These are phyloP conservation scores for Parotocinclus haroldoi DNA, from an alignment of 2,797 vertebrate species.

Conservation along the genomic window DNA sequence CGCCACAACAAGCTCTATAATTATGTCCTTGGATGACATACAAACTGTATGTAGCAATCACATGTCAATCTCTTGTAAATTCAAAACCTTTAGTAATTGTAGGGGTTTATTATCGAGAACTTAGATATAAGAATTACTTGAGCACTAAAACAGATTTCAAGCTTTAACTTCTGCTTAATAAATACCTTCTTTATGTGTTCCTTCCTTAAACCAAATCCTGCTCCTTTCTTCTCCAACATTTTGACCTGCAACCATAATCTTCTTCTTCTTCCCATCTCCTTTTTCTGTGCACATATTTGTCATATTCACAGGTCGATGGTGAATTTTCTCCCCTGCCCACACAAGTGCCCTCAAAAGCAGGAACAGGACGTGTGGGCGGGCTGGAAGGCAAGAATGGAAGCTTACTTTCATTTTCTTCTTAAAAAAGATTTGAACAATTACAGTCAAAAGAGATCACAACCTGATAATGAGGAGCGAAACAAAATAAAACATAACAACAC, in stretches of 20 bases:
- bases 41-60: too few relatives aligned
- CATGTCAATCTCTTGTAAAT: too few relatives aligned
- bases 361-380: constrained; percentile 34
- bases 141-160: too few relatives aligned
- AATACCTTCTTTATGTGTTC: too few relatives aligned
- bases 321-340: constrained; percentile 54
- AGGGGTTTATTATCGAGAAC: too few relatives aligned
- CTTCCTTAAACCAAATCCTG: too few relatives aligned
- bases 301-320: constrained; percentile 39
- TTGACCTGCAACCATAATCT: constrained; percentile 5
- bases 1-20: too few relatives aligned
- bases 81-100: too few relatives aligned
- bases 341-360: constrained; percentile 39
- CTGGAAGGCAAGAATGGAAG: constrained; percentile 59
- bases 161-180: too few relatives aligned
- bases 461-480: constrained; percentile 27
- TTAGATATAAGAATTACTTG: too few relatives aligned
- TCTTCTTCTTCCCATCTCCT: background rate
- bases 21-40: too few relatives aligned
- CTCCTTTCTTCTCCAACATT: too few relatives aligned
- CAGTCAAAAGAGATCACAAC: constrained; percentile 41
- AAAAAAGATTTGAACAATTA: constrained; percentile 52
- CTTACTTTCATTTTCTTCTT: constrained; percentile 50
- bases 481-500: constrained; percentile 23
- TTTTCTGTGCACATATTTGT: constrained; percentile 17